These are phyloP conservation scores for Drosophila eohydei DNA, from an alignment of 2,888 invertebrate species.

Conservation along the genomic window DNA sequence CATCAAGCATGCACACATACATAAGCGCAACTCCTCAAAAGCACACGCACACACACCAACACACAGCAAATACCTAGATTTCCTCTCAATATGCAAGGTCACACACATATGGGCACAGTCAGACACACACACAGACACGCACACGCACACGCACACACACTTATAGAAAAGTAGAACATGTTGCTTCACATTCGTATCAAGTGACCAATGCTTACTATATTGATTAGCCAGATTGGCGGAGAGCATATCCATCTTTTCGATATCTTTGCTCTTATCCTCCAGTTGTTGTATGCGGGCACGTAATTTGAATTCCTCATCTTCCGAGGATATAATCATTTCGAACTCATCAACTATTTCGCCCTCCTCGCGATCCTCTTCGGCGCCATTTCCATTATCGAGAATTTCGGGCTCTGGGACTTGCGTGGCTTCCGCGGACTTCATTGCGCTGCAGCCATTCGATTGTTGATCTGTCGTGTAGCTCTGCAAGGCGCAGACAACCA, in stretches of 20 bases:
- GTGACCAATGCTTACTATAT: slow-evolving; percentile 71
- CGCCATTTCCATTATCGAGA: slow-evolving; percentile 46
- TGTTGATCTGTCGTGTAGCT: slow-evolving; percentile 38
- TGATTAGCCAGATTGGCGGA: slow-evolving; percentile 76
- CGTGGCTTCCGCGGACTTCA: slow-evolving; percentile 23
- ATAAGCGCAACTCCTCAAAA: not conserved
- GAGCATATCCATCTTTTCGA: slow-evolving; percentile 83
- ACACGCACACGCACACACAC: not conserved
- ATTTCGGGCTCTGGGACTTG: slow-evolving; percentile 23
- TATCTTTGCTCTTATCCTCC: slow-evolving; percentile 84
- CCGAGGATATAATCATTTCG: slow-evolving; percentile 84
- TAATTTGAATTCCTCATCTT: slow-evolving; percentile 83
- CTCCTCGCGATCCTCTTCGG: slow-evolving; percentile 81
- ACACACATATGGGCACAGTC: slow-evolving; percentile 1
- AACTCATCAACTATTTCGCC: slow-evolving; percentile 84
- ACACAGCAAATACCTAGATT: not conserved
- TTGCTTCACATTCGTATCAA: slow-evolving; percentile 19
- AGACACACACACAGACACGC: not conserved
- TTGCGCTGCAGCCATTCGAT: slow-evolving; percentile 23
- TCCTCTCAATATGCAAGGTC: slow-evolving; percentile 21
- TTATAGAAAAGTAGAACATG: slow-evolving; percentile 22
- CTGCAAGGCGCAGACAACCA: slow-evolving; percentile 61
- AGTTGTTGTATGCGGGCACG: slow-evolving; percentile 83
- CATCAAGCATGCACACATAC: not conserved
- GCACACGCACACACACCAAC: not conserved